These are phyloP conservation scores for Artemia franciscana DNA, from an alignment of 1,140 invertebrate genomes.

Conservation along the genomic window DNA sequence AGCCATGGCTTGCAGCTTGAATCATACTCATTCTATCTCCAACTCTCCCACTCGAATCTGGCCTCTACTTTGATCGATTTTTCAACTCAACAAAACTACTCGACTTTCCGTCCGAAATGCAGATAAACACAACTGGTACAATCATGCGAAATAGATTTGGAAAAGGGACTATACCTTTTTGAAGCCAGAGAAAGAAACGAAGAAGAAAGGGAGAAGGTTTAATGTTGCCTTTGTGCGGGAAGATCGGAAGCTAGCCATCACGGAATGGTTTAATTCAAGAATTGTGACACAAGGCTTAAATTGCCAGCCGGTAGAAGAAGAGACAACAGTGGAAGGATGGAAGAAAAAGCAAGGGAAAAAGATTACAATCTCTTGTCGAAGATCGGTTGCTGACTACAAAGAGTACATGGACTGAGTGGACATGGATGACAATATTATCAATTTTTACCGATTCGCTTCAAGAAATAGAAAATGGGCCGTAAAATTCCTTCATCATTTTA, in stretches of 20 bases:
- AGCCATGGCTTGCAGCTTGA: neutral
- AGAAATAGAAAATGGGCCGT: too few relatives aligned
- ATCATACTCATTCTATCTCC: neutral
- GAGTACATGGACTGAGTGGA: too few relatives aligned
- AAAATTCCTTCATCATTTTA: too few relatives aligned
- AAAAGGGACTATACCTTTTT: too few relatives aligned
- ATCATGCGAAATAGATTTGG: neutral
- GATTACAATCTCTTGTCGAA: too few relatives aligned
- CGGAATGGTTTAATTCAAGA: neutral
- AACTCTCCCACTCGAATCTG: neutral
- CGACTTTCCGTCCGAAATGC: neutral
- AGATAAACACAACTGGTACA: neutral
- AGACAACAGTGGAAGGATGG: too few relatives aligned
- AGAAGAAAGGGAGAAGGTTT: neutral
- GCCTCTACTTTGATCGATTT: neutral
- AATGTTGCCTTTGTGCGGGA: neutral
- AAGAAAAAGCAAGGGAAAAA: too few relatives aligned
- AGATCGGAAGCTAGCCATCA: neutral
- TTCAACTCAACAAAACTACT: neutral
- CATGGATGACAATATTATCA: too few relatives aligned
- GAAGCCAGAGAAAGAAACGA: neutral
- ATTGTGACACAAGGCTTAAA: too few relatives aligned
- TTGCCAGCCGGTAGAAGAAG: too few relatives aligned
- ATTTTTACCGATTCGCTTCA: too few relatives aligned
- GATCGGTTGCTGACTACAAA: too few relatives aligned